phyloP scores from a whole-genome alignment of 2,888 invertebrate species.

The Copidosoma aretas region DNA sequence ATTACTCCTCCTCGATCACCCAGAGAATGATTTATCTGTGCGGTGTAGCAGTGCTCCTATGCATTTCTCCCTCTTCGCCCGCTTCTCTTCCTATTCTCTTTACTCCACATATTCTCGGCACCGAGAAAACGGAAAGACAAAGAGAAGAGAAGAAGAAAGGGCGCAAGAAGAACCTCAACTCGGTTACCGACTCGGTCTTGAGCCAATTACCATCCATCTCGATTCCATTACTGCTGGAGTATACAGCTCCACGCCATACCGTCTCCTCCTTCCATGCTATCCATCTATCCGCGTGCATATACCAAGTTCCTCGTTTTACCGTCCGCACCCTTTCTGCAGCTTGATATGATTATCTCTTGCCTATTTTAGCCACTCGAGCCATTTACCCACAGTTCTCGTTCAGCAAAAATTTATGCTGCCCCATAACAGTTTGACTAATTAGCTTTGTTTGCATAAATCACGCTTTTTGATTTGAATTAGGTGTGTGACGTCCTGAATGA shows the following conservation, averaged over 20 bases:
- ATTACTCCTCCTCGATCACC: slow-evolving; percentile 50
- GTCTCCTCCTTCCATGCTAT: neutral
- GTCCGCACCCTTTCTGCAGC: neutral
- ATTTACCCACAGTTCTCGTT: neutral
- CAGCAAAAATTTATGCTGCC: neutral
- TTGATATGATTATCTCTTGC: neutral
- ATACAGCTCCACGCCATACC: slow-evolving; percentile 4
- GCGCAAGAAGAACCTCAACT: slow-evolving; percentile 42
- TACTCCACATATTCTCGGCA: slow-evolving; percentile 24
- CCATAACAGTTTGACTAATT: too few species aligned
- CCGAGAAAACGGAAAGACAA: slow-evolving; percentile 20
- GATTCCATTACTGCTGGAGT: slow-evolving; percentile 45
- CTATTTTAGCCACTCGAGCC: too few species aligned
- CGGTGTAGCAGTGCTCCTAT: slow-evolving; percentile 23
- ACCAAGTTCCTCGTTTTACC: neutral
- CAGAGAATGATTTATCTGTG: slow-evolving; percentile 52
- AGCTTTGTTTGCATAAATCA: too few species aligned
- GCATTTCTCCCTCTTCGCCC: neutral
- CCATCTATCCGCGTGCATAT: neutral
- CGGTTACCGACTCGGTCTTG: slow-evolving; percentile 42
- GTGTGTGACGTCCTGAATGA: too few species aligned
- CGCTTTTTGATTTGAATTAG: too few species aligned
- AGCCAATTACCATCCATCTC: slow-evolving; percentile 50
- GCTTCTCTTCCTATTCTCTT: slow-evolving; percentile 30
- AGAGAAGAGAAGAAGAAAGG: too few species aligned